Evolutionary conservation across 1,140 invertebrate genomes (phyloP).

Genomic region (Ephestia elutella): DNA sequence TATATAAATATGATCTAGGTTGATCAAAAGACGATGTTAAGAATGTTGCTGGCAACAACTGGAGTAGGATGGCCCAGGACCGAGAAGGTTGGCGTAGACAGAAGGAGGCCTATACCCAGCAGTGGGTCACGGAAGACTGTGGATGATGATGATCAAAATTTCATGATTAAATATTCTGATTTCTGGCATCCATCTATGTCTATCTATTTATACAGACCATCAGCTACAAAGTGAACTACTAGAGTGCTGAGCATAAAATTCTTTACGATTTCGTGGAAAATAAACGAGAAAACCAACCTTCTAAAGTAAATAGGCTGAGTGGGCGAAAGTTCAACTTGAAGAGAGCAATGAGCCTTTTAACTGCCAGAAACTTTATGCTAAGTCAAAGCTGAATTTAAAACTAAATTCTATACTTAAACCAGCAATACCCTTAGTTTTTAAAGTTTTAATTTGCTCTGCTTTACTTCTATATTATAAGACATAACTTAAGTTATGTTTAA

Average conservation of each 20-base stretch:
- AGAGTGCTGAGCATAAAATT: neutral
- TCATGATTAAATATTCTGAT: no score
- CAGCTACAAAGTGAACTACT: neutral
- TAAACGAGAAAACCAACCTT: conserved; percentile 1
- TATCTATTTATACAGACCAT: no score
- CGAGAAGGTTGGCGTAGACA: no score
- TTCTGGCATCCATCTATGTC: no score
- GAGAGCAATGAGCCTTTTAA: conserved; percentile 4
- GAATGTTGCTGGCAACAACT: no score
- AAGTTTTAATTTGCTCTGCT: neutral
- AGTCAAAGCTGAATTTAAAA: neutral
- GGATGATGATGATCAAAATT: no score
- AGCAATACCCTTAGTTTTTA: neutral
- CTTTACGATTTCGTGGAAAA: neutral
- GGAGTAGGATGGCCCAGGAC: no score
- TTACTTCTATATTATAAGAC: neutral
- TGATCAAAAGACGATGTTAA: no score
- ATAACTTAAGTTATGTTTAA: no score
- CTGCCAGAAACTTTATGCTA: neutral
- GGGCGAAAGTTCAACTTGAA: conserved; percentile 1
- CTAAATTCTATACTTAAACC: neutral
- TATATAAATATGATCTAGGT: no score
- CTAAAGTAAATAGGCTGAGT: neutral
- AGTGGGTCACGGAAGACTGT: no score
- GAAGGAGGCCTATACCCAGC: no score